phyloP scores from a whole-genome alignment of 2,888 invertebrate genomes.

The Apotomis capreana region DNA sequence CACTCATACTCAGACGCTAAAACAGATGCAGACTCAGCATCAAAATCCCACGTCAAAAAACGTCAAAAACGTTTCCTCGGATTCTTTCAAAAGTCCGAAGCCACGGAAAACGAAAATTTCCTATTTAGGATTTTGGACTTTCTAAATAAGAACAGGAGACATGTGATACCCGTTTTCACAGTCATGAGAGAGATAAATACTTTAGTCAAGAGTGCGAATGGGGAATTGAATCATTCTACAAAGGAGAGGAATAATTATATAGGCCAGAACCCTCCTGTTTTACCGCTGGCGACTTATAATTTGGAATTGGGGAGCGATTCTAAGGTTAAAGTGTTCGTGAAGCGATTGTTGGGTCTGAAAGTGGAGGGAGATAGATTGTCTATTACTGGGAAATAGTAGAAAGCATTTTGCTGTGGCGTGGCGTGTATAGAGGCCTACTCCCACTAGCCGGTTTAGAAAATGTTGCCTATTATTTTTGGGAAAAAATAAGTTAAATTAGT shows the following conservation, averaged over 20 bases:
- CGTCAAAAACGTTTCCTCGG: constrained; percentile 64
- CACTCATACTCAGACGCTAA: background rate
- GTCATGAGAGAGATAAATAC: constrained; percentile 70
- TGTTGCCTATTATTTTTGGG: too few species aligned
- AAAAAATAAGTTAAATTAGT: too few species aligned
- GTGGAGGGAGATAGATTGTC: constrained; percentile 61
- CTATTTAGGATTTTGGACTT: constrained; percentile 63
- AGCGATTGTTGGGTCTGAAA: constrained; percentile 59
- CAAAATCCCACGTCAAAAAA: constrained; percentile 41
- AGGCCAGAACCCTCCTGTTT: constrained; percentile 54
- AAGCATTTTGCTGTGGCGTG: background rate
- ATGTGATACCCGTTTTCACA: constrained; percentile 62
- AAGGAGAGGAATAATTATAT: constrained; percentile 67
- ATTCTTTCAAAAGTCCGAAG: constrained; percentile 52
- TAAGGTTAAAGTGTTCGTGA: constrained; percentile 57
- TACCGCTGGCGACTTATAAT: constrained; percentile 55
- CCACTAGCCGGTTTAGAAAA: too few species aligned
- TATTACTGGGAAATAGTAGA: constrained; percentile 52
- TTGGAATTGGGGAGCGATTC: constrained; percentile 63
- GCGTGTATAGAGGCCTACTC: too few species aligned
- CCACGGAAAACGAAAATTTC: constrained; percentile 57
- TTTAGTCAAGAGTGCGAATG: constrained; percentile 62
- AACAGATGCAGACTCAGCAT: background rate
- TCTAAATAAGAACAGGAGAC: constrained; percentile 58
- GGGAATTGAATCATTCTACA: constrained; percentile 61